These are phyloP conservation scores for Coracopsis vasa DNA, from an alignment of 2,113 vertebrate genomes.

Conservation along the genomic window DNA sequence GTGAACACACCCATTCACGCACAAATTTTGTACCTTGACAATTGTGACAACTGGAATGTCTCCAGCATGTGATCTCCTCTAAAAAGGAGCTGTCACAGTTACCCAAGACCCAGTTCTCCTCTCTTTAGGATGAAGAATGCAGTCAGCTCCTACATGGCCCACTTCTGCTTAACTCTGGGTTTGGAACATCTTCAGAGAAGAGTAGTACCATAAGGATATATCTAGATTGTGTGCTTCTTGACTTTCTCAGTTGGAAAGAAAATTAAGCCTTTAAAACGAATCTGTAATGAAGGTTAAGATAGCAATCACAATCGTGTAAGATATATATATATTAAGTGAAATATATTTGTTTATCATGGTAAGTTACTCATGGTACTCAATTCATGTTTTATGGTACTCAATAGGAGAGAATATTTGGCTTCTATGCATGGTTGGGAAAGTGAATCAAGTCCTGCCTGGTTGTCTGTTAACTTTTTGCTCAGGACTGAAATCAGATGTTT, in stretches of 20 bases:
- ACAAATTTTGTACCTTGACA: not conserved
- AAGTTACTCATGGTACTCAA: not conserved
- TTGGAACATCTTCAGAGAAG: not conserved
- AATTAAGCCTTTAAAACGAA: not conserved
- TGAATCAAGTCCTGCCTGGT: not conserved
- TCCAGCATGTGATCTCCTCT: not conserved
- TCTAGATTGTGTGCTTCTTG: not conserved
- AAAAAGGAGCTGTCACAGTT: not conserved
- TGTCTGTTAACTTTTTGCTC: slow-evolving; percentile 9
- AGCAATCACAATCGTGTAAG: not conserved
- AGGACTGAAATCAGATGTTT: slow-evolving; percentile 17
- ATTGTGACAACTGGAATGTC: not conserved
- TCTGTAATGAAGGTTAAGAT: not conserved
- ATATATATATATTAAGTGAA: not conserved
- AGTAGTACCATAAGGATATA: not conserved
- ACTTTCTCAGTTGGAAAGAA: not conserved
- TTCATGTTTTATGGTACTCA: not conserved
- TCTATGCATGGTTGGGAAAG: not conserved
- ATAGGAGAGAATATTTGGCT: not conserved
- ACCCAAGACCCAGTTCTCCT: not conserved
- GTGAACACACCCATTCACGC: not conserved
- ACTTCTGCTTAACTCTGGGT: not conserved
- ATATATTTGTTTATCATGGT: no score
- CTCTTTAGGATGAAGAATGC: not conserved
- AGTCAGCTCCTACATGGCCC: not conserved